These are phyloP conservation scores for Pteronotus mesoamericanus DNA, from an alignment of 2,797 vertebrate genomes.

Conservation along the genomic window DNA sequence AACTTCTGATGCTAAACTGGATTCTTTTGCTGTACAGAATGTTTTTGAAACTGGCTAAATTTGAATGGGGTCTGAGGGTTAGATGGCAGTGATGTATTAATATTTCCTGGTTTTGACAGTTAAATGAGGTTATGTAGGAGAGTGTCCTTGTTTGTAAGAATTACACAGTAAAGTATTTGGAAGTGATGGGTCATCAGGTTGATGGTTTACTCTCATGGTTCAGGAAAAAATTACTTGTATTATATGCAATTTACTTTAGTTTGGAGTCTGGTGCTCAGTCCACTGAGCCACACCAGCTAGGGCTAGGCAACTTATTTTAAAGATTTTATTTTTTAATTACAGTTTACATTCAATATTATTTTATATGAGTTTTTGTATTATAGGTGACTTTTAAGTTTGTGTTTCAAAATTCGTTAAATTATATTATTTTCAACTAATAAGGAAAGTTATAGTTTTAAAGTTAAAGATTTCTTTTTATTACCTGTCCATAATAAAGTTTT, in stretches of 20 bases:
- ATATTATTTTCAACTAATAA: conserved; percentile 38
- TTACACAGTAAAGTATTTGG: neutral
- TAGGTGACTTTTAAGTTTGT: neutral
- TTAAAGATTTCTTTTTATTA: neutral
- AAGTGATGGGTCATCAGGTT: neutral
- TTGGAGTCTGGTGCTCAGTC: no score
- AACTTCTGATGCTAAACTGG: neutral
- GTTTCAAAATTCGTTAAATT: neutral
- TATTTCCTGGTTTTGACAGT: neutral
- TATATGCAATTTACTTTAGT: neutral
- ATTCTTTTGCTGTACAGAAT: neutral
- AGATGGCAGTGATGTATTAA: neutral
- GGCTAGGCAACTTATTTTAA: neutral
- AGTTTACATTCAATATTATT: neutral
- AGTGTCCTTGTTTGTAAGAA: conserved; percentile 16
- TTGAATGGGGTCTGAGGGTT: neutral
- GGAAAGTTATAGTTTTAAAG: neutral
- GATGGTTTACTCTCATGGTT: neutral
- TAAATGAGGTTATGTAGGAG: neutral
- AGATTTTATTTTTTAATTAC: neutral
- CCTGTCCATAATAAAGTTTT: neutral
- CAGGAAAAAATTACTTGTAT: neutral
- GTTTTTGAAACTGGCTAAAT: neutral
- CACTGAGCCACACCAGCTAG: no score
- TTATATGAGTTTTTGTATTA: neutral